A percentile compares a stretch with the other conserved stretches of the same genome.
Evolutionary conservation across 2,113 vertebrate species (phyloP).

Genomic region (Periophthalmus modestus): DNA sequence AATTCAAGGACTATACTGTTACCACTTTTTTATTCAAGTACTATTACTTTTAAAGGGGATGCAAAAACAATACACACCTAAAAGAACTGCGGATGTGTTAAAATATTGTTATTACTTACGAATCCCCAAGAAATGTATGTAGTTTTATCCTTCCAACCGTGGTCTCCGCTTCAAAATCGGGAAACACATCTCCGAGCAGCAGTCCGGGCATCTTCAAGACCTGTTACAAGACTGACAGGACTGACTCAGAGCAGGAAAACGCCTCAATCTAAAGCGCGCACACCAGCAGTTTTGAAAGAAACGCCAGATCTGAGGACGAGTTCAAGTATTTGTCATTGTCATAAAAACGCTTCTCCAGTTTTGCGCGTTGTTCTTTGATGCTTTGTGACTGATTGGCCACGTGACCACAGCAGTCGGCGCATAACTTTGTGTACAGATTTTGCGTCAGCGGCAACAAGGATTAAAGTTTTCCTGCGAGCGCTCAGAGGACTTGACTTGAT

Average conservation of each 20-base stretch:
- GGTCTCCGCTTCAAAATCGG: slow-evolving; percentile 88
- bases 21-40: no score
- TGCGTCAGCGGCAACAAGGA: slow-evolving; percentile 17
- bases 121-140: slow-evolving; percentile 86
- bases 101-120: slow-evolving; percentile 76
- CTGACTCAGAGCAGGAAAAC: slow-evolving; percentile 16
- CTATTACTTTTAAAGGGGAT: no score
- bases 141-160: slow-evolving; percentile 83
- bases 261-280: background rate
- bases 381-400: slow-evolving; percentile 19
- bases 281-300: background rate
- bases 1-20: no score
- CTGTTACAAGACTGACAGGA: background rate
- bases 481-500: slow-evolving; percentile 11
- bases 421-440: slow-evolving; percentile 13
- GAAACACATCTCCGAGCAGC: slow-evolving; percentile 87
- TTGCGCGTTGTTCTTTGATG: background rate
- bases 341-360: no score
- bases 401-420: slow-evolving; percentile 37
- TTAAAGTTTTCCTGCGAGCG: background rate
- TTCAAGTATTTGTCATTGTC: background rate
- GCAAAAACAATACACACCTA: no score
- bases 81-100: no score
- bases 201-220: slow-evolving; percentile 80
- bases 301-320: background rate